phyloP scores from a whole-genome alignment of 1,140 invertebrate species.

The Cherax quadricarinatus region DNA sequence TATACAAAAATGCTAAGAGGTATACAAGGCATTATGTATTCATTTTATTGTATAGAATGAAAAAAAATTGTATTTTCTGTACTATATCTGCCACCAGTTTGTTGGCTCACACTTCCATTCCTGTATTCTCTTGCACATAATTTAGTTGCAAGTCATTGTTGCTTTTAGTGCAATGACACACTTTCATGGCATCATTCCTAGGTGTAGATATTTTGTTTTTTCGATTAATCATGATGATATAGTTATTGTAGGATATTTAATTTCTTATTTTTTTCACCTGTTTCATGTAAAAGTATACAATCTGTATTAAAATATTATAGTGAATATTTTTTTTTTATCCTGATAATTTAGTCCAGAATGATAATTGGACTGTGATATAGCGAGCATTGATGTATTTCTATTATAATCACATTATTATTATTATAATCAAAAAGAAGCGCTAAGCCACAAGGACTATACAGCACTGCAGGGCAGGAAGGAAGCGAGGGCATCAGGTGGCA shows the following conservation, averaged over 20 bases:
- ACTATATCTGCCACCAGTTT: neutral
- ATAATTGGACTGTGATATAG: no score
- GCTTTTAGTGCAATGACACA: neutral
- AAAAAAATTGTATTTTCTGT: neutral
- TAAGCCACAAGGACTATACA: no score
- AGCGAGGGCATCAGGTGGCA: no score
- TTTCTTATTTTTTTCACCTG: constrained; percentile 6
- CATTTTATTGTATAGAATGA: neutral
- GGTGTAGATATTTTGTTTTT: constrained; percentile 15
- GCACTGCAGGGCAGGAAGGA: no score
- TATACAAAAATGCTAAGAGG: no score
- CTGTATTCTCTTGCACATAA: neutral
- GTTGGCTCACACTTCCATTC: neutral
- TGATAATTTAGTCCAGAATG: no score
- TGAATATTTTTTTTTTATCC: neutral
- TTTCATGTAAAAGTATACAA: neutral
- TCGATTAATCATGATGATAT: neutral
- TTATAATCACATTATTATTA: no score
- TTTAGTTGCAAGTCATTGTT: neutral
- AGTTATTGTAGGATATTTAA: neutral
- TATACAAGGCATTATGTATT: no score
- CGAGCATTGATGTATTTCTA: no score
- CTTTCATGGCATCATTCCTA: constrained; percentile 5
- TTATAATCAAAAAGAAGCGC: no score
- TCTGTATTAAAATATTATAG: neutral